These are phyloP conservation scores for Sarcophaga rosellei DNA, from an alignment of 2,888 invertebrate genomes.

Conservation along the genomic window DNA sequence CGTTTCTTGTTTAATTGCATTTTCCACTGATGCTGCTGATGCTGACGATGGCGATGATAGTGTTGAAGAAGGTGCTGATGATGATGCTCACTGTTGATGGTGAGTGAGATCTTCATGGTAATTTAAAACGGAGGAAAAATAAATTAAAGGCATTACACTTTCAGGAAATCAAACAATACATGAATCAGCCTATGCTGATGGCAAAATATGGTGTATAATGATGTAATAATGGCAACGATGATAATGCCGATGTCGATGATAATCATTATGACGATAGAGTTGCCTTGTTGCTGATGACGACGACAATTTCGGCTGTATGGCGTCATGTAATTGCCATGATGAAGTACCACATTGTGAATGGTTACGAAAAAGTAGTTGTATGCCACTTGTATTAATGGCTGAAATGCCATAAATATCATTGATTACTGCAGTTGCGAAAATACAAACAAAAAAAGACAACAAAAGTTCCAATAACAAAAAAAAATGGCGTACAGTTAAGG, in stretches of 20 bases:
- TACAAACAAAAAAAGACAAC: slow-evolving; percentile 54
- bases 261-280: not conserved
- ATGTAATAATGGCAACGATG: slow-evolving; percentile 26
- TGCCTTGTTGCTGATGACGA: slow-evolving; percentile 31
- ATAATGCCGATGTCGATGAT: not conserved
- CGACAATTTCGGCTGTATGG: slow-evolving; percentile 30
- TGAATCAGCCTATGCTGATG: slow-evolving; percentile 44
- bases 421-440: slow-evolving; percentile 61
- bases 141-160: slow-evolving; percentile 64
- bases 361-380: slow-evolving; percentile 12
- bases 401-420: slow-evolving; percentile 67
- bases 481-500: slow-evolving; percentile 22
- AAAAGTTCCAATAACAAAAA: not conserved
- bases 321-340: slow-evolving; percentile 65
- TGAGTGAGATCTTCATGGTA: slow-evolving; percentile 59
- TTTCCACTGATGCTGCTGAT: slow-evolving; percentile 75
- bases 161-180: slow-evolving; percentile 58
- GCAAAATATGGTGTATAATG: slow-evolving; percentile 3
- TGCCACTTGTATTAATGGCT: slow-evolving; percentile 49
- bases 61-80: slow-evolving; percentile 15
- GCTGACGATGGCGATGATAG: slow-evolving; percentile 20
- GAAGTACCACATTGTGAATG: slow-evolving; percentile 49
- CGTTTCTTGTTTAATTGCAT: slow-evolving; percentile 78
- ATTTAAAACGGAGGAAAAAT: slow-evolving; percentile 62
- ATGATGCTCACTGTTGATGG: slow-evolving; percentile 13